A percentile compares a stretch with the other conserved stretches of the same genome.
Conservation (phyloP, 2,888 invertebrate species). For the Eupithecia centaureata region DNA sequence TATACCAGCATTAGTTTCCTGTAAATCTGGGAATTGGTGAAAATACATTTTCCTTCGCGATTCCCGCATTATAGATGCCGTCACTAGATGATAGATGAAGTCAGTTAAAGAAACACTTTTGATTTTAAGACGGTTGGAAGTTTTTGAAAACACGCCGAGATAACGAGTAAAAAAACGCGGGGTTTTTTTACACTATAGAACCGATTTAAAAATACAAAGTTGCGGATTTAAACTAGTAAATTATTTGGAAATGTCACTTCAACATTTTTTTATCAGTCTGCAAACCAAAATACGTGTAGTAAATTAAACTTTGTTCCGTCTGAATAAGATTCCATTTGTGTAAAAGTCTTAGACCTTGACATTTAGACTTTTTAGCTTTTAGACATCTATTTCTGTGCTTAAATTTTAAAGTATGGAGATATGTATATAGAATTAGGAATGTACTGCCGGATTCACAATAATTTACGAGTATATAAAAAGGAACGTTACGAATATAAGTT, state of each 20-base stretch:
- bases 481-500: too few relatives aligned
- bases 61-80: too few relatives aligned
- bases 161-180: too few relatives aligned
- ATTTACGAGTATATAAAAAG: not conserved
- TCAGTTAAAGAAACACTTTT: too few relatives aligned
- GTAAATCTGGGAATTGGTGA: too few relatives aligned
- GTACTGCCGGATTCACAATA: not conserved
- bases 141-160: too few relatives aligned
- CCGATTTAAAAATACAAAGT: not conserved
- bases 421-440: not conserved
- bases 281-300: slow-evolving; percentile 6
- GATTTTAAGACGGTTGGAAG: too few relatives aligned
- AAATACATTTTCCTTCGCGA: not conserved
- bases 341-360: slow-evolving; percentile 34
- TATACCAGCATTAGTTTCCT: not conserved
- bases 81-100: too few relatives aligned
- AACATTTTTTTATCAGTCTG: slow-evolving; percentile 21
- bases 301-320: slow-evolving; percentile 24
- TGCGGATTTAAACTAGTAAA: not conserved
- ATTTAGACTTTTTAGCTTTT: slow-evolving; percentile 32
- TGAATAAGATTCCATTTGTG: slow-evolving; percentile 23
- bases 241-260: slow-evolving; percentile 36
- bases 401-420: slow-evolving; percentile 10
- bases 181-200: too few relatives aligned
- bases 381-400: slow-evolving; percentile 31